Conservation (phyloP, 2,888 invertebrate species). For the Holacanthella duospinosa region DNA sequence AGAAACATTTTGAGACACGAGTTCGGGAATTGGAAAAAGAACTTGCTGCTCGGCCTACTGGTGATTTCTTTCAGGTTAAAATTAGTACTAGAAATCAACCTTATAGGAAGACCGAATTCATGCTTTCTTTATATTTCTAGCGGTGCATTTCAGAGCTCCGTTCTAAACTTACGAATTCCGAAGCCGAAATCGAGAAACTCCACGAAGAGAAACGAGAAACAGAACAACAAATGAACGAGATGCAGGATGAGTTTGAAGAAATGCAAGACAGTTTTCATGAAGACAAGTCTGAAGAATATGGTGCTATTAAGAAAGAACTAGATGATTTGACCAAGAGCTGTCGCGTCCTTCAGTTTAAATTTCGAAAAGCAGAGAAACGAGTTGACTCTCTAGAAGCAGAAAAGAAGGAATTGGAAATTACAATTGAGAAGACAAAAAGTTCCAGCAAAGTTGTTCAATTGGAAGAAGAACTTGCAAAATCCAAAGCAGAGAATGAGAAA, state of each 20-base stretch:
- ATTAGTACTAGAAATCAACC: neutral
- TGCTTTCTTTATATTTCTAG: constrained; percentile 38
- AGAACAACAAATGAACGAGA: constrained; percentile 80
- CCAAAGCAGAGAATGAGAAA: constrained; percentile 60
- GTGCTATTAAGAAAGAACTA: constrained; percentile 83
- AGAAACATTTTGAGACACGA: constrained; percentile 57
- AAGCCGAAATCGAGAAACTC: constrained; percentile 80
- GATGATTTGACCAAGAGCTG: constrained; percentile 97
- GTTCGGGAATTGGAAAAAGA: constrained; percentile 66
- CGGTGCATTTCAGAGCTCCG: constrained; percentile 60
- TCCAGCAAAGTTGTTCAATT: constrained; percentile 63
- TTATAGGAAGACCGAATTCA: neutral
- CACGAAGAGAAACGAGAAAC: constrained; percentile 94
- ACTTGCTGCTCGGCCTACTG: constrained; percentile 44
- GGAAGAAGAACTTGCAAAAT: constrained; percentile 72
- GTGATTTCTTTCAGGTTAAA: constrained; percentile 34
- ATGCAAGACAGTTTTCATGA: constrained; percentile 96
- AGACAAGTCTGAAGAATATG: constrained; percentile 93
- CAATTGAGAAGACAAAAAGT: constrained; percentile 42
- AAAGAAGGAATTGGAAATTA: constrained; percentile 53
- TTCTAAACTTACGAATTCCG: constrained; percentile 76
- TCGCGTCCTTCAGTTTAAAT: constrained; percentile 91
- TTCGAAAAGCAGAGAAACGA: constrained; percentile 87
- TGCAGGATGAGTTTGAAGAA: constrained; percentile 97
- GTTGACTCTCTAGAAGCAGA: constrained; percentile 78